Base-by-base conservation (phyloP, 2,888 invertebrate species). In the Diarsia brunnea region DNA sequence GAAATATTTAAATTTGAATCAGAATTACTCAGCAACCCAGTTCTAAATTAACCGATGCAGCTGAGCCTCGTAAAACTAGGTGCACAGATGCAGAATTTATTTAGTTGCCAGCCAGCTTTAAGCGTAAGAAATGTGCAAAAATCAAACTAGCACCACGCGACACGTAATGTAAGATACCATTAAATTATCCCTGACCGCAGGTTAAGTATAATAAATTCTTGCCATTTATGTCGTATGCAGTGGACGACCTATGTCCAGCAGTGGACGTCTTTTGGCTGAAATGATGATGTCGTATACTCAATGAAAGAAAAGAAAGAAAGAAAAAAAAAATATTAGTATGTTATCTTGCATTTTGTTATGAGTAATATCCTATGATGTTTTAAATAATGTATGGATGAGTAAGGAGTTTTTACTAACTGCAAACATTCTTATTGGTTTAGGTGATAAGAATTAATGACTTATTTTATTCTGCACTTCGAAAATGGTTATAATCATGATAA, bases 131-230 rank as follows among this genome's bases (percentile, higher is more conserved):
- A 73, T 21, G 58, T 61, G 74, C 84, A 86, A 84, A 86, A 86
- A 86, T 77, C 84, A 75, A 84, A 75, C 21, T 4, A 38, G 45
- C 66, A 8, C 58, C 86, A 86, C 73, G 84, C 84, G 84, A 75
- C 84, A 73, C 55, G 69, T 80, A 79, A 75, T 64, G n/a, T 53
- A 77, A 74, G 70, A 77, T 71, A 75, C 75, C 77, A 80, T 86
- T 78, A 84, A 86, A 84, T 86, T 78, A 86, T 83, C 58, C 77
- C 66, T 75, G 72, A 69, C 73, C 68, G 60, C 69, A 85, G 66
- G 79, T 84, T 74, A n/a, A 58, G 61, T 64, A 64, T 65, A 53
- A 67, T 85, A 79, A 79, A 85, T 83, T 79, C 61, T 63, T 73
- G 19, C 43, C 76, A 72, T 53, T 76, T 69, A 66, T n/a, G n/a